Conservation (phyloP, 2,888 invertebrate genomes). For the Epistrophella euchroma region DNA sequence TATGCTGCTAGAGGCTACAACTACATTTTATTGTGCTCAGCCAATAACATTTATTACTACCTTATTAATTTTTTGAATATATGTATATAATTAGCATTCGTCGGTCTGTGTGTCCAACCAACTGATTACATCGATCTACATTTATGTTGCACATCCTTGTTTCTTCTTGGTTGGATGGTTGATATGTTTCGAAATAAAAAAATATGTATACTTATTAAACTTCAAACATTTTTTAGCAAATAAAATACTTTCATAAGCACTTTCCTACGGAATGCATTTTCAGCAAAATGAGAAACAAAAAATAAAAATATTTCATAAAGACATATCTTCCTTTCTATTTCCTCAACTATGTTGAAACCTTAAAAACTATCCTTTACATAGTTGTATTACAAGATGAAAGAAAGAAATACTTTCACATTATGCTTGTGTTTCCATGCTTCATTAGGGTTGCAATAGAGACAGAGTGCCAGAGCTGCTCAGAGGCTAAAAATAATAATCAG, state of each 20-base stretch:
- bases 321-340: constrained; percentile 15
- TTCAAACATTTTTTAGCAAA: not conserved
- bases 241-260: not conserved
- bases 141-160: too few species aligned
- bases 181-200: too few species aligned
- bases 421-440: constrained; percentile 41
- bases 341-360: constrained; percentile 31
- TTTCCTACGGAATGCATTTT: not conserved
- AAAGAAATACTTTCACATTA: constrained; percentile 45
- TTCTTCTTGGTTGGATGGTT: too few species aligned
- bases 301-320: constrained; percentile 18
- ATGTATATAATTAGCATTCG: too few species aligned
- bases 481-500: constrained; percentile 67
- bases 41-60: too few species aligned
- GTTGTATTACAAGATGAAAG: constrained; percentile 24
- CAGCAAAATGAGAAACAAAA: not conserved
- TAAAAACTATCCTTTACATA: constrained; percentile 46
- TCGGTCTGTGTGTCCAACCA: too few species aligned
- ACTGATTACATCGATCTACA: too few species aligned
- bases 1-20: too few species aligned
- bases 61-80: too few species aligned
- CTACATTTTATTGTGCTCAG: too few species aligned
- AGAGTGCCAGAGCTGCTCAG: constrained; percentile 13
- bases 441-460: constrained; percentile 42
- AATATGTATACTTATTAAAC: not conserved